A percentile compares a stretch with the other conserved stretches of the same genome.
These are phyloP conservation scores for Resseliella maxima DNA, from an alignment of 2,888 invertebrate species.

Conservation along the genomic window DNA sequence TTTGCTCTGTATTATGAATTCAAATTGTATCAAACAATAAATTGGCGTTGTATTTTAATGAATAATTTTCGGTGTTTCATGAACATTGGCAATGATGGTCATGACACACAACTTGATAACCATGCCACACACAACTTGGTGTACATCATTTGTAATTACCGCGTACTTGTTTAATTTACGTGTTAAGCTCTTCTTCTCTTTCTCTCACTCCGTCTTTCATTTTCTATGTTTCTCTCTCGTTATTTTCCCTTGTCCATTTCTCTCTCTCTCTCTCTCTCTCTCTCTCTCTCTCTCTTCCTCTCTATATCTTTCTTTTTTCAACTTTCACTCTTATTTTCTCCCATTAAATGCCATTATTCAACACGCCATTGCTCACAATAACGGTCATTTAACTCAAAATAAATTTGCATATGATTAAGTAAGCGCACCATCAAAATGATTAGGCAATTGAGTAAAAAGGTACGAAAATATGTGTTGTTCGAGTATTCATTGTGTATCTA, in stretches of 20 bases:
- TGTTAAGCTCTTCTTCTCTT: no score
- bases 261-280: no score
- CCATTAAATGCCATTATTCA: conserved; percentile 9
- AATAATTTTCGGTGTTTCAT: neutral
- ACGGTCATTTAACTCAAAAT: conserved; percentile 2
- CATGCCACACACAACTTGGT: conserved; percentile 16
- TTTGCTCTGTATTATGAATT: conserved; percentile 18
- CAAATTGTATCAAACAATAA: conserved; percentile 16
- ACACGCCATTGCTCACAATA: neutral
- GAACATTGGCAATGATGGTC: neutral
- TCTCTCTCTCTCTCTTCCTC: no score
- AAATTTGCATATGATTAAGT: conserved; percentile 2
- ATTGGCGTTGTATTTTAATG: conserved; percentile 11
- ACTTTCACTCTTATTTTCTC: no score
- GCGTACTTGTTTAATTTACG: neutral
- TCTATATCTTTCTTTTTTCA: no score
- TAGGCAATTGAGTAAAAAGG: no score
- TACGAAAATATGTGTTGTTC: neutral
- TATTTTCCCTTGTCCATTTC: no score
- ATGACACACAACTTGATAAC: neutral
- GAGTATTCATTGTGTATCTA: no score
- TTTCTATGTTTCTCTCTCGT: no score
- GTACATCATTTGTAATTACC: conserved; percentile 1
- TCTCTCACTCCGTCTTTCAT: no score
- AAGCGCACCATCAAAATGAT: neutral